Conservation (phyloP, 2,113 vertebrate species). For the Gnathonemus echidnorhynchus region DNA sequence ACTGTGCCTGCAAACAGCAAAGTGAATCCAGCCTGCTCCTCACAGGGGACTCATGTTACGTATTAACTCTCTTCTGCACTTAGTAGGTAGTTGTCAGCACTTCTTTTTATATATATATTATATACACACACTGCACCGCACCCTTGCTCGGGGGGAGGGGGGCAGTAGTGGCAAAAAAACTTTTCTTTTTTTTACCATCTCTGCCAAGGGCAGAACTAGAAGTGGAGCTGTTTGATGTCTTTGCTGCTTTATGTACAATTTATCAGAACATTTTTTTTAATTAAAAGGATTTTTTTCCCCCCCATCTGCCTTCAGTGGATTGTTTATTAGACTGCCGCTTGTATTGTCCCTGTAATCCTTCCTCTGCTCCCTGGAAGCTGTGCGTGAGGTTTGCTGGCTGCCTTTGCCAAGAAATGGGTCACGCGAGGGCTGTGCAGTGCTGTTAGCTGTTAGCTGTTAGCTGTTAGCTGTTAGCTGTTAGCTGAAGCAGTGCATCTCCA, state of each 20-base stretch:
- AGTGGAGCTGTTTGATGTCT: background rate
- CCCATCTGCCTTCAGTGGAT: background rate
- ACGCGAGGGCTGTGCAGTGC: background rate
- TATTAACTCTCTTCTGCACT: background rate
- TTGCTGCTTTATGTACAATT: background rate
- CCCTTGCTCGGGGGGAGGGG: background rate
- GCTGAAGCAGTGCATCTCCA: background rate
- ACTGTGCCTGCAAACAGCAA: background rate
- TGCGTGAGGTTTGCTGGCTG: background rate
- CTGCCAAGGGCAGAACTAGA: constrained; percentile 20
- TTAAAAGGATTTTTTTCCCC: background rate
- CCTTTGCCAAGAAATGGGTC: background rate
- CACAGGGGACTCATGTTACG: background rate
- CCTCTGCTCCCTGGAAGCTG: background rate
- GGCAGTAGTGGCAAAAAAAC: background rate
- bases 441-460: background rate
- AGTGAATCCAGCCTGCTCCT: background rate
- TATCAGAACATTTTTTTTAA: background rate
- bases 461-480: background rate
- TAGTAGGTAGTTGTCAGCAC: background rate
- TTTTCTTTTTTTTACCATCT: background rate
- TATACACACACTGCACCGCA: background rate
- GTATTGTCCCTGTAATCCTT: background rate
- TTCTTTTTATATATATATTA: background rate
- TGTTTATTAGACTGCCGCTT: background rate